These are phyloP conservation scores for Pandemis cinnamomeana DNA, from an alignment of 2,888 invertebrate genomes.

Conservation along the genomic window DNA sequence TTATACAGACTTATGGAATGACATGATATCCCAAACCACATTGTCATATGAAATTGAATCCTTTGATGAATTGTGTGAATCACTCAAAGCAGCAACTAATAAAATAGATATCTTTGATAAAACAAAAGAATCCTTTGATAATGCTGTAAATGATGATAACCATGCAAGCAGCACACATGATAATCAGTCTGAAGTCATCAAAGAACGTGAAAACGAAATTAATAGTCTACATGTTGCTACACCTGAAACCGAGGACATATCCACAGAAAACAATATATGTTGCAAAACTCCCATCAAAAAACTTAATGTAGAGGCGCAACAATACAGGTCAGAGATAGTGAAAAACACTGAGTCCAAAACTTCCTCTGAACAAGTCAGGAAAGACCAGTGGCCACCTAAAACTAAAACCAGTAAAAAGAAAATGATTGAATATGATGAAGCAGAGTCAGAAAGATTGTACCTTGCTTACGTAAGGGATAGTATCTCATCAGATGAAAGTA, in stretches of 20 bases:
- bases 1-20: slow-evolving; percentile 54
- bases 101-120: slow-evolving; percentile 60
- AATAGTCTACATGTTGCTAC: slow-evolving; percentile 6
- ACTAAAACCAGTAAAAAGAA: slow-evolving; percentile 12
- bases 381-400: not conserved
- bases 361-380: not conserved
- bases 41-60: slow-evolving; percentile 46
- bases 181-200: not conserved
- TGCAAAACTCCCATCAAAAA: slow-evolving; percentile 1
- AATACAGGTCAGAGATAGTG: not conserved
- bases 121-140: slow-evolving; percentile 59
- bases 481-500: slow-evolving; percentile 27
- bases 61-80: slow-evolving; percentile 55
- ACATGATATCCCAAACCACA: slow-evolving; percentile 47
- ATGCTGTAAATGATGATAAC: slow-evolving; percentile 13
- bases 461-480: not conserved
- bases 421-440: slow-evolving; percentile 12
- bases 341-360: not conserved
- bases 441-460: slow-evolving; percentile 2
- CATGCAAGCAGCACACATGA: not conserved
- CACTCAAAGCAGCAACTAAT: slow-evolving; percentile 50
- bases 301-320: not conserved
- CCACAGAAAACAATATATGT: not conserved
- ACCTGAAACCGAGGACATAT: not conserved
- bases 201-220: slow-evolving; percentile 11